A percentile compares a stretch with the other conserved stretches of the same genome.
phyloP scores from a whole-genome alignment of 2,888 invertebrate species.

The Microdon myrmicae region DNA sequence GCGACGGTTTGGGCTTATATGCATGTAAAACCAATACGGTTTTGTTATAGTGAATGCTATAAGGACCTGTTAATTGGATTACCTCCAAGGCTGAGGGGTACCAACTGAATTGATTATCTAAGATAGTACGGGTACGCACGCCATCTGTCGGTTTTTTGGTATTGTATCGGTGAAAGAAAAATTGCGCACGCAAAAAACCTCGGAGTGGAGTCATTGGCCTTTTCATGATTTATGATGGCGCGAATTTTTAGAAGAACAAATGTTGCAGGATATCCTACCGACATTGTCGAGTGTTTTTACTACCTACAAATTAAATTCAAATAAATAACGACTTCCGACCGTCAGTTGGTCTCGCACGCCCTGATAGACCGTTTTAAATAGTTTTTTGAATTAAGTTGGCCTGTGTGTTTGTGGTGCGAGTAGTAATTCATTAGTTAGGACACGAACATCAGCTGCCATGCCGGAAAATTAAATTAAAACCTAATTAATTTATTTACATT shows the following conservation, averaged over 20 bases:
- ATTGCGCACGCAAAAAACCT: too few species aligned
- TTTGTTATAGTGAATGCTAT: slow-evolving; percentile 37
- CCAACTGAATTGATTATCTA: too few species aligned
- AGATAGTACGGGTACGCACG: too few species aligned
- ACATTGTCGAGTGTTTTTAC: slow-evolving; percentile 16
- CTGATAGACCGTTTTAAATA: slow-evolving; percentile 26
- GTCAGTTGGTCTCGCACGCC: slow-evolving; percentile 6
- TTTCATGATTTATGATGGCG: slow-evolving; percentile 43
- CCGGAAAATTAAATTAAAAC: slow-evolving; percentile 46
- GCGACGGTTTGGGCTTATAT: too few species aligned
- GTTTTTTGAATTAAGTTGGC: slow-evolving; percentile 14
- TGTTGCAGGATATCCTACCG: slow-evolving; percentile 16
- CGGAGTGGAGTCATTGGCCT: too few species aligned
- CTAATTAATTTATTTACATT: slow-evolving; percentile 51
- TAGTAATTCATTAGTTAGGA: slow-evolving; percentile 40
- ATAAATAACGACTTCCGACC: slow-evolving; percentile 36
- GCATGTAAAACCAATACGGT: too few species aligned
- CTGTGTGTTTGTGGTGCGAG: neutral
- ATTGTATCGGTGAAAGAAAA: too few species aligned
- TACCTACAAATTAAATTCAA: slow-evolving; percentile 48
- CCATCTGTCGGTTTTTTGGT: too few species aligned
- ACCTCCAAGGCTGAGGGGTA: slow-evolving; percentile 34
- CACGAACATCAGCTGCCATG: slow-evolving; percentile 47
- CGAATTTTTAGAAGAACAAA: slow-evolving; percentile 17
- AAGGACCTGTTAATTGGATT: slow-evolving; percentile 48